Conservation (phyloP, 2,797 vertebrate species). For the Cheirogaleus major region DNA sequence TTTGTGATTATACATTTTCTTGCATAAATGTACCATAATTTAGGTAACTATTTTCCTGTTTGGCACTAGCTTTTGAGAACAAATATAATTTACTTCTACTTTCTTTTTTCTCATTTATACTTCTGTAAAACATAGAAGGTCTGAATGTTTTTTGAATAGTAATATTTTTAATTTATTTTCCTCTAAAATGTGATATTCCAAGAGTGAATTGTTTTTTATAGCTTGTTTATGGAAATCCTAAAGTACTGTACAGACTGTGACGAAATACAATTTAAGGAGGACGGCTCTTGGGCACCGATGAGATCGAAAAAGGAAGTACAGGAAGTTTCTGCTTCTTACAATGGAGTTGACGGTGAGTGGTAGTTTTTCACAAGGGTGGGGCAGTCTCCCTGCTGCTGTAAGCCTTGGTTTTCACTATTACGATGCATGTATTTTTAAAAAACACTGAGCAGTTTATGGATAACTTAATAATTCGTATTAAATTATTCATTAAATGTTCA, state of each 20-base stretch:
- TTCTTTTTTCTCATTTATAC: neutral
- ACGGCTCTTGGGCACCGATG: constrained; percentile 98
- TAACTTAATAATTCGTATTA: neutral
- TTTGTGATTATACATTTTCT: neutral
- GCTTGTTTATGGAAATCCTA: constrained; percentile 99
- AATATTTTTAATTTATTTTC: constrained; percentile 19
- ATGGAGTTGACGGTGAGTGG: constrained; percentile 93
- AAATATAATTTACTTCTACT: neutral
- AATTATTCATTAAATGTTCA: constrained; percentile 53
- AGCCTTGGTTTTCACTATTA: neutral
- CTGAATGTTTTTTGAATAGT: neutral
- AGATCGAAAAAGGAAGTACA: constrained; percentile 97
- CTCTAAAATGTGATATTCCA: constrained; percentile 38
- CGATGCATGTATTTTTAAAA: neutral
- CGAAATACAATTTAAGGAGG: constrained; percentile 99
- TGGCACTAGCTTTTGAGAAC: constrained; percentile 32
- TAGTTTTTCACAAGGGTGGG: fast-evolving
- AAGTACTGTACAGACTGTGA: constrained; percentile 98
- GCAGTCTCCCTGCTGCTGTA: fast-evolving
- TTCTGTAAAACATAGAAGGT: neutral
- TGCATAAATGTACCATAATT: neutral
- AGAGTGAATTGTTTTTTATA: constrained; percentile 76
- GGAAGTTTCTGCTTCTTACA: constrained; percentile 92
- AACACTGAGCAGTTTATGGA: neutral
- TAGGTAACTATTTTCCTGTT: neutral